Percentiles rank a stretch among this genome's conserved stretches.
These are phyloP conservation scores for Andrena bucephala DNA, from an alignment of 2,888 invertebrate genomes.

Conservation along the genomic window DNA sequence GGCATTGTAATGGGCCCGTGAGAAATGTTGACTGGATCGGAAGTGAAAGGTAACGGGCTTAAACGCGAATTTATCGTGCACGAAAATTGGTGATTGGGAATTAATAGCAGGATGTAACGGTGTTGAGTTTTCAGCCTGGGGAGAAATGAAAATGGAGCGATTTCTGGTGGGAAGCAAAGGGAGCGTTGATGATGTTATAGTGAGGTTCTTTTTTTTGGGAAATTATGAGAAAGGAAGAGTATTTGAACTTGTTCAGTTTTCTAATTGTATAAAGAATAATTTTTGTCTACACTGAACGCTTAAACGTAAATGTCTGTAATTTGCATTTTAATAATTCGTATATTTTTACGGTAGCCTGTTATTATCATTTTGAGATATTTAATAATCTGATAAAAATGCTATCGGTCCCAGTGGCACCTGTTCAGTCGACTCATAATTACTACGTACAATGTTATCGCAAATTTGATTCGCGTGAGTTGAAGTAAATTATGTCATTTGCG, in stretches of 20 bases:
- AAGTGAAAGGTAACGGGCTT: conserved; percentile 1
- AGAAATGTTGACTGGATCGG: not conserved
- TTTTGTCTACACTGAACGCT: too few species aligned
- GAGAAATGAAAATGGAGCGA: too few species aligned
- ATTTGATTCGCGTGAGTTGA: not conserved
- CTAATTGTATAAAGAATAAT: not conserved
- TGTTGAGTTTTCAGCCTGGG: too few species aligned
- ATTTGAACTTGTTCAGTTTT: not conserved
- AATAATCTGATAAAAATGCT: conserved; percentile 9
- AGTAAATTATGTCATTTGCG: too few species aligned
- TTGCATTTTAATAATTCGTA: not conserved
- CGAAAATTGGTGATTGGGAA: conserved; percentile 3
- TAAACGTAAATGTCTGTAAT: not conserved
- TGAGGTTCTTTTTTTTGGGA: too few species aligned
- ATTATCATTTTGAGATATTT: not conserved
- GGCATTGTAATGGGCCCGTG: not conserved
- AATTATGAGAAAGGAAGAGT: not conserved
- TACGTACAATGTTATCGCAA: not conserved
- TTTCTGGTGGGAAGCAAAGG: too few species aligned
- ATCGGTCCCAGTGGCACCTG: not conserved
- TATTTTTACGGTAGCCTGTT: not conserved
- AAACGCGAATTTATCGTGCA: not conserved
- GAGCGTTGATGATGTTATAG: too few species aligned
- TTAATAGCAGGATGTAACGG: not conserved
- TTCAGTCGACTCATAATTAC: not conserved